A percentile compares a stretch with the other conserved stretches of the same genome.
Evolutionary conservation across 2,888 invertebrate species (phyloP).

Genomic region (Gortyna flavago): DNA sequence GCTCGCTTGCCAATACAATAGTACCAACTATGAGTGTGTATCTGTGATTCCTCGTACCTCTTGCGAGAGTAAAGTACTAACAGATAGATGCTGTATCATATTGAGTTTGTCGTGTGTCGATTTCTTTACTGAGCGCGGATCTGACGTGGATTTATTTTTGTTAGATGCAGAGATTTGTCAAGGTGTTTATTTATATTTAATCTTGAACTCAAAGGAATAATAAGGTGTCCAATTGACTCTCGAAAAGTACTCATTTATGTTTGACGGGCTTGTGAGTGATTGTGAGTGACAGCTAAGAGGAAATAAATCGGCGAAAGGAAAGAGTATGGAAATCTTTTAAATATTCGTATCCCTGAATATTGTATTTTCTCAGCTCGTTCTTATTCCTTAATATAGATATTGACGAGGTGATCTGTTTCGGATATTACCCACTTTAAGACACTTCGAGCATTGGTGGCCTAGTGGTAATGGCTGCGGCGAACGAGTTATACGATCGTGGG

Average conservation of each 20-base stretch:
- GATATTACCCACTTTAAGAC: not conserved
- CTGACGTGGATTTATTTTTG: constrained; percentile 40
- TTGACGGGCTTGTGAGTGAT: constrained; percentile 40
- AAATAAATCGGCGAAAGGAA: constrained; percentile 23
- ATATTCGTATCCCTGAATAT: constrained; percentile 18
- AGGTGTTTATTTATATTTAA: constrained; percentile 48
- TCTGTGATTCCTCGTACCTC: constrained; percentile 74
- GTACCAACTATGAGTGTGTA: constrained; percentile 76
- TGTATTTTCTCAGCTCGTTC: constrained; percentile 12
- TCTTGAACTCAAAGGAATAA: constrained; percentile 44
- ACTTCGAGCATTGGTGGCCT: not conserved
- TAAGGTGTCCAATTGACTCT: constrained; percentile 44
- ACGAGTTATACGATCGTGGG: not conserved
- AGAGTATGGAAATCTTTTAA: constrained; percentile 36
- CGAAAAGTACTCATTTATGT: constrained; percentile 49
- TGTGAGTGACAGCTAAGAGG: constrained; percentile 36
- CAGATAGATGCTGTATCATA: constrained; percentile 57
- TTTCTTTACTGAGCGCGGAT: constrained; percentile 39
- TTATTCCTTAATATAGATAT: not conserved
- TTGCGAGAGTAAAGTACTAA: constrained; percentile 56
- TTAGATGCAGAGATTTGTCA: constrained; percentile 30
- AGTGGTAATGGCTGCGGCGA: not conserved
- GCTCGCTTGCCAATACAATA: constrained; percentile 80
- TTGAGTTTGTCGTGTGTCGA: constrained; percentile 46
- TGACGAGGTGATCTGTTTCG: not conserved